phyloP scores from a whole-genome alignment of 2,888 invertebrate species.

The Synergus gifuensis region DNA sequence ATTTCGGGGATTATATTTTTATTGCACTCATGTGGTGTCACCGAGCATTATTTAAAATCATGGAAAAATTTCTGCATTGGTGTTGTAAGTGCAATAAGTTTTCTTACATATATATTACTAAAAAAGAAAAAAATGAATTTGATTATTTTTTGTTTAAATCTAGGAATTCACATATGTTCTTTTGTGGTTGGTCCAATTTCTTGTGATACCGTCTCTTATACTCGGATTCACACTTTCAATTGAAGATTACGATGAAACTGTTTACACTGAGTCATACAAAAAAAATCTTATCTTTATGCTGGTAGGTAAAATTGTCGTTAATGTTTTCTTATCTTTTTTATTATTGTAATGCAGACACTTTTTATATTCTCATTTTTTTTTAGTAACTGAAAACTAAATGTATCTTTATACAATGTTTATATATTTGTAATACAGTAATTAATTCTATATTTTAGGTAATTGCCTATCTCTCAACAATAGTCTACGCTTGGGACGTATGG shows the following conservation, averaged over 20 bases:
- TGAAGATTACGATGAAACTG: background rate
- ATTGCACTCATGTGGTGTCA: background rate
- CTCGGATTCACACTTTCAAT: background rate
- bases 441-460: background rate
- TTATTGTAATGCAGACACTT: too few relatives aligned
- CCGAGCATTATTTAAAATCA: background rate
- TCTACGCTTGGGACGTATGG: background rate
- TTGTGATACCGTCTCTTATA: constrained; percentile 8
- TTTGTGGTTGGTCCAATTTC: background rate
- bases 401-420: too few relatives aligned
- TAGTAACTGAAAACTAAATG: too few relatives aligned
- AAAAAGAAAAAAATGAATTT: too few relatives aligned
- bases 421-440: background rate
- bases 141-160: background rate
- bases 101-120: too few relatives aligned
- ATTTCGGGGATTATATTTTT: background rate
- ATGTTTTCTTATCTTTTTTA: background rate
- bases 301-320: background rate
- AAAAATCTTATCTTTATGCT: constrained; percentile 12
- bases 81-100: background rate
- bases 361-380: too few relatives aligned
- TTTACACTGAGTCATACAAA: background rate
- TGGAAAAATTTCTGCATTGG: background rate
- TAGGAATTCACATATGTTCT: background rate
- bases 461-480: background rate